Conservation (phyloP, 2,888 invertebrate species). For the Alloscopus bannaensis region DNA sequence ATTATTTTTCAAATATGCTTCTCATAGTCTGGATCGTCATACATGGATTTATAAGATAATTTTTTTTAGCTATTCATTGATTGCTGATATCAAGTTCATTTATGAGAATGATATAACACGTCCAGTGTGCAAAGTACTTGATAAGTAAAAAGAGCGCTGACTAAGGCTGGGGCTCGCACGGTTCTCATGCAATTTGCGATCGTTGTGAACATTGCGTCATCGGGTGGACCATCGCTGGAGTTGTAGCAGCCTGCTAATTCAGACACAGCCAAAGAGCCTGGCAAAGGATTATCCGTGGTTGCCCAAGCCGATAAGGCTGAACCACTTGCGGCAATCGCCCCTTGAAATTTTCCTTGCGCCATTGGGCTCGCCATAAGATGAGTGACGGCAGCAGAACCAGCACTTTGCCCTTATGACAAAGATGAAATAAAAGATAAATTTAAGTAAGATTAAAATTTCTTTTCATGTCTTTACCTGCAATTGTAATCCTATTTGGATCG, state of each 20-base stretch:
- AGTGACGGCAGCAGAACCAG: conserved; percentile 66
- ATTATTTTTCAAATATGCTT: too few species aligned
- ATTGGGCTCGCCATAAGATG: conserved; percentile 66
- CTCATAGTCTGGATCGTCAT: too few species aligned
- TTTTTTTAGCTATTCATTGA: too few species aligned
- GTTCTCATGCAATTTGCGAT: conserved; percentile 63
- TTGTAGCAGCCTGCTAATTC: conserved; percentile 58
- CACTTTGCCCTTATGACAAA: conserved; percentile 55
- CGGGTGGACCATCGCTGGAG: not conserved
- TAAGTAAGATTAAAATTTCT: too few species aligned
- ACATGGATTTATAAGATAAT: too few species aligned
- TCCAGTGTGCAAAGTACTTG: too few species aligned
- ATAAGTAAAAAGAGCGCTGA: conserved; percentile 47
- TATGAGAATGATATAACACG: too few species aligned
- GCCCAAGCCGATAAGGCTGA: conserved; percentile 68
- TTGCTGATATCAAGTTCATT: too few species aligned
- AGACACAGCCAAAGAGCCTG: conserved; percentile 59
- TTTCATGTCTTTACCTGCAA: conserved; percentile 66
- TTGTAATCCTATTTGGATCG: conserved; percentile 66
- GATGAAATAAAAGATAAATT: too few species aligned
- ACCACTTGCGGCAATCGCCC: conserved; percentile 69
- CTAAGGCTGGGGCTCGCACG: conserved; percentile 8
- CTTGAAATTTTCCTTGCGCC: conserved; percentile 59
- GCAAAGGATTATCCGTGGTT: conserved; percentile 59
- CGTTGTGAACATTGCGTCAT: conserved; percentile 10